Evolutionary conservation across 2,888 invertebrate species (phyloP), one percentile per base, ranked within the genome.

Genomic region (Trichopria drosophilae): DNA sequence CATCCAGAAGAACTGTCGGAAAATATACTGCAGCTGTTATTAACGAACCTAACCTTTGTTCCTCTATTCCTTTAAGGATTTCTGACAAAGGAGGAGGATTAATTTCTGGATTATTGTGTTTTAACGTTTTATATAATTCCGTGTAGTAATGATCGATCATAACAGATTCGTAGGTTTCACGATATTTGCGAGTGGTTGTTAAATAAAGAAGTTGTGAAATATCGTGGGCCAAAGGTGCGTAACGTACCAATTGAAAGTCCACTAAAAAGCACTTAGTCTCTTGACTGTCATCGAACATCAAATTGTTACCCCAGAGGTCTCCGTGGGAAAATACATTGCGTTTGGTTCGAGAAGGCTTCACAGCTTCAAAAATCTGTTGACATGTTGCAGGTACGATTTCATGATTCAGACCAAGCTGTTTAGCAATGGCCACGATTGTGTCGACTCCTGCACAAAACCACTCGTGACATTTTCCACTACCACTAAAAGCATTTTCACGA

Each of bases 281-380:
- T 4, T 5, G 10, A 6, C 49, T 40, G 1, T 3, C n/a, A 7
- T 45, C 36, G 26, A 53, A 50, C 3, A 53, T 6, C 10, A 53
- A n/a, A 7, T 53, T 50, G 5, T 53, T 49, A 6, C 19, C 37
- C 44, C 45, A 49, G 1, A 53, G 29, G 28, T 49, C 53, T 7
- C 41, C 13, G 16, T 53, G 53, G 5, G 41, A 53, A 12, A 49
- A 9, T 3, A 53, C 53, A 83, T 40, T 53, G 4, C 7, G 39
- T 24, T 50, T 53, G 6, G 18, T 50, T 10, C 73, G 84, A 76
- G 10, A 83, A 1, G 50, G 41, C 13, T 67, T 84, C 84, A 61
- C 84, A 84, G 36, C 79, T 78, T 84, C 84, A 84, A 6, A 84
- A 68, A 72, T 84, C 9, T 23, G 16, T 7, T 50, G n/a, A n/a